phyloP scores from a whole-genome alignment of 1,140 invertebrate genomes.

The Whitmania pigra region DNA sequence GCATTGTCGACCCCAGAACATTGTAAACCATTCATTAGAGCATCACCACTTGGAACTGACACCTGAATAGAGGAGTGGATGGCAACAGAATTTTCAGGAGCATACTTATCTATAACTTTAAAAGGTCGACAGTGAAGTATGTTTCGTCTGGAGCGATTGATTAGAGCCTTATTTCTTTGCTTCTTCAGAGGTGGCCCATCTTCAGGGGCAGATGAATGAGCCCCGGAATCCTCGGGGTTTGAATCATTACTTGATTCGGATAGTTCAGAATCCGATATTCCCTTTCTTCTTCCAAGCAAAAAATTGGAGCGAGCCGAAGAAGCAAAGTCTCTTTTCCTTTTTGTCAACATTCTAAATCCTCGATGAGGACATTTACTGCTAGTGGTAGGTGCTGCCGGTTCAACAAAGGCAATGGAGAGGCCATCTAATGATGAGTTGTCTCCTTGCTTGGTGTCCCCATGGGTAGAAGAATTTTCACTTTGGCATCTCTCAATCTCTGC shows the following conservation, averaged over 20 bases:
- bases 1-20: neutral
- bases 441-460: too few relatives aligned
- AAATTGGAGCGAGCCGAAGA: neutral
- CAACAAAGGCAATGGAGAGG: too few relatives aligned
- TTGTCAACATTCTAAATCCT: too few relatives aligned
- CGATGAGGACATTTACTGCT: too few relatives aligned
- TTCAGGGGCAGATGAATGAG: conserved; percentile 1
- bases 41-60: neutral
- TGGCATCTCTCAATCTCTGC: too few relatives aligned
- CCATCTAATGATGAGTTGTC: too few relatives aligned
- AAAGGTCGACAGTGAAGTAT: neutral
- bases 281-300: neutral
- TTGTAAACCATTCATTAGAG: neutral
- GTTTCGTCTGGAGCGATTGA: conserved; percentile 1
- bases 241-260: neutral
- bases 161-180: conserved; percentile 1
- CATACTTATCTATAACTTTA: neutral
- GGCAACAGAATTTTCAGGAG: neutral
- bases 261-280: neutral
- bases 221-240: neutral
- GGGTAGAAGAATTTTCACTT: too few relatives aligned
- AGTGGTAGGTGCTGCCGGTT: too few relatives aligned
- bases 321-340: neutral
- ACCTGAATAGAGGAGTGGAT: neutral
- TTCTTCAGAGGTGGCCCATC: conserved; percentile 13